Evolutionary conservation across 2,888 invertebrate genomes (phyloP).

Genomic region (Amiota communis): DNA sequence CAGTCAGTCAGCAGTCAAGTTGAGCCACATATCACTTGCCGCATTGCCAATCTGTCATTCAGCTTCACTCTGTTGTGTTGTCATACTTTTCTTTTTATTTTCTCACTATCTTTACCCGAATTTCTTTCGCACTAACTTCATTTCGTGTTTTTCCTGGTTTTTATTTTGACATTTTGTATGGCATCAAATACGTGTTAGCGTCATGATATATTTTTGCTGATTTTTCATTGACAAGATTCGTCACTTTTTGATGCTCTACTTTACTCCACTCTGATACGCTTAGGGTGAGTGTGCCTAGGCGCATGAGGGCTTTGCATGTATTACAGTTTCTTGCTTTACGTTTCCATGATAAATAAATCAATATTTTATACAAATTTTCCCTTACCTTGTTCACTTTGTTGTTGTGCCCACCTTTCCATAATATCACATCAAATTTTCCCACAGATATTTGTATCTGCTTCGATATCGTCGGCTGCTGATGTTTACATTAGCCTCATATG

Average conservation of each 20-base stretch:
- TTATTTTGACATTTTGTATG: slow-evolving; percentile 17
- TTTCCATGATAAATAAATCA: slow-evolving; percentile 43
- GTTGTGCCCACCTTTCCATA: slow-evolving; percentile 1
- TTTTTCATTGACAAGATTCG: slow-evolving; percentile 33
- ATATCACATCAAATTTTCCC: no score
- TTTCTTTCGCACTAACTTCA: background rate
- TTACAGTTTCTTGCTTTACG: slow-evolving; percentile 13
- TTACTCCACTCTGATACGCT: no score
- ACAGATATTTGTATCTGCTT: no score
- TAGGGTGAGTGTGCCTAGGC: background rate
- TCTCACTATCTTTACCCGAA: background rate
- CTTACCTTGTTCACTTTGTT: slow-evolving; percentile 1
- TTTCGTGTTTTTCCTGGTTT: slow-evolving; percentile 11
- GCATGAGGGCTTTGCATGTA: background rate
- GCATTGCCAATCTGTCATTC: slow-evolving; percentile 32
- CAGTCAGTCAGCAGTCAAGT: background rate
- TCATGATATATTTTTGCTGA: slow-evolving; percentile 41
- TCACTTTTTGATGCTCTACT: background rate
- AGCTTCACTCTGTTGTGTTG: slow-evolving; percentile 9
- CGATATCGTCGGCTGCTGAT: no score
- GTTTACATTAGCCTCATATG: no score
- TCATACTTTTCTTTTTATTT: slow-evolving; percentile 14
- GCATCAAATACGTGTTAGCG: slow-evolving; percentile 42
- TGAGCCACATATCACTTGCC: slow-evolving; percentile 17
- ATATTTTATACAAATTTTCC: slow-evolving; percentile 29